Base-by-base conservation (phyloP, 2,888 invertebrate species). In the Erpobdella octoculata region DNA sequence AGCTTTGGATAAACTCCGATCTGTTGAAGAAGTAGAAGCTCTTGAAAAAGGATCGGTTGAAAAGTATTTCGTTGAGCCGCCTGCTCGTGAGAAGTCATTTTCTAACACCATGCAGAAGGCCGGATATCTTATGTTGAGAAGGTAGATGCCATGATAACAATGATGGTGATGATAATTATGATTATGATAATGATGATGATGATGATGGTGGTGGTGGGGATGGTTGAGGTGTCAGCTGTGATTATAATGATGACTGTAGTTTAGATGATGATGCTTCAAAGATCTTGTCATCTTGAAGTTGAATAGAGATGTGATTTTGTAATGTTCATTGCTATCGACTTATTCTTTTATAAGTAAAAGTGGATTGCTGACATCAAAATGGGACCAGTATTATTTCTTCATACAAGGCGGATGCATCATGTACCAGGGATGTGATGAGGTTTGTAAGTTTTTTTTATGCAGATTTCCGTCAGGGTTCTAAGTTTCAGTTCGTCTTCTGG, bases 401-500 rank as follows among this genome's bases (percentile, higher is more conserved):
- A 83, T 83, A n/a, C 82, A 84, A 75, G 84, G 82, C 38, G 84
- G 84, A 2, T 83, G 84, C 75, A 76, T 85, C 64, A 84, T 85
- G 84, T 79, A 80, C 72, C 83, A 84, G 75, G 73, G 77, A 21
- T 82, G 80, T 76, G 81, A 81, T 35, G 83, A 84, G 78, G 83
- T 84, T 75, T 74, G 78, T n/a, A n/a, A n/a, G n/a, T n/a, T n/a
- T n/a, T n/a, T n/a, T n/a, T n/a, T n/a, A n/a, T n/a, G n/a, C n/a
- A n/a, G n/a, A n/a, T n/a, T n/a, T n/a, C n/a, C n/a, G n/a, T n/a
- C n/a, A n/a, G n/a, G n/a, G n/a, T n/a, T n/a, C n/a, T n/a, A n/a
- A n/a, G n/a, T n/a, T n/a, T n/a, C n/a, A n/a, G n/a, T n/a, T n/a
- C n/a, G n/a, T n/a, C n/a, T n/a, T n/a, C n/a, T n/a, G n/a, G n/a